Evolutionary conservation across 2,113 vertebrate genomes (phyloP), one percentile per base, ranked within the genome.

Genomic region (Myotis lucifugus): DNA sequence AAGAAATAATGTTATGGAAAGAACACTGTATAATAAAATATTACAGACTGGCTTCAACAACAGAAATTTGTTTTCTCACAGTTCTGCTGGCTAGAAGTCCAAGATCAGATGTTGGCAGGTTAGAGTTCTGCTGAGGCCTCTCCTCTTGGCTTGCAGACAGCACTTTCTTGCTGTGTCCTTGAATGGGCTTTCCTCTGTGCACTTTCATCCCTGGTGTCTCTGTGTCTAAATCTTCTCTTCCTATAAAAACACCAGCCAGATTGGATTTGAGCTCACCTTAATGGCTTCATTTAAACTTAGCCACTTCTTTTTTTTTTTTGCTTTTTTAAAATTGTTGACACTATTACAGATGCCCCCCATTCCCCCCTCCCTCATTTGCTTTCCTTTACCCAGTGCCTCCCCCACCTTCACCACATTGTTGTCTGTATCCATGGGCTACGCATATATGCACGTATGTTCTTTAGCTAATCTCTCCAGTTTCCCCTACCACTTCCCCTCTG

Each of bases 101-200:
- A 59, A 78, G 8, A 70, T 54, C 54, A 9, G 1, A 40, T 25
- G 12, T 46, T 23, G 21, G 37, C 8, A n/a, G 3, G 1, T 18
- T 46, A 37, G 11, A 50, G 14, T 14, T 87, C 6, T 86, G n/a
- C 50, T 3, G 6, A n/a, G 13, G n/a, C 8, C 6, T 69, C 56
- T 32, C 15, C 34, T 19, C 18, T 72, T 13, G 46, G 17, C 64
- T 67, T 46, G 2, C 27, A 72, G 23, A 32, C 4, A n/a, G 29
- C 25, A 8, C 29, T 1, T 72, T 27, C 40, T 61, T 11, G 0
- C 19, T 15, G 0, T 59, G 21, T 29, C 72, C 40, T 64, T 72
- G 25, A 3, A 0, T 1, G 6, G 9, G 3, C 4, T 56, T 42
- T 42, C 2, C 32, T 77, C 13, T 29, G 0, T 1, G 14, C 19